Conservation (phyloP, 2,797 vertebrate species). For the Salmo trutta region DNA sequence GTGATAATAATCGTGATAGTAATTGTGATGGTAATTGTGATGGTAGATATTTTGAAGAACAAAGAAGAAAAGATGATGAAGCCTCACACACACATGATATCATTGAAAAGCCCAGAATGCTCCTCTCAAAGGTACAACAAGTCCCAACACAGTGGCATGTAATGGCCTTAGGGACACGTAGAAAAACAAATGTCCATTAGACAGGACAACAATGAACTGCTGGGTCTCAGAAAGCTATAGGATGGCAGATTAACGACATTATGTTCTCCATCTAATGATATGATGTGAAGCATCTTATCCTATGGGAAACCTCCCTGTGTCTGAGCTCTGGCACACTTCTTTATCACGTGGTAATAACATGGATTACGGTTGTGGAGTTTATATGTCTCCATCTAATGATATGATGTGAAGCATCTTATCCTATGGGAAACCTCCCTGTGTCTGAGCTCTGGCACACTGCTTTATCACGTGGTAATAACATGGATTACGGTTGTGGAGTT, state of each 20-base stretch:
- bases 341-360: not conserved
- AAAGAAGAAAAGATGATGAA: no score
- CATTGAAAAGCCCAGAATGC: no score
- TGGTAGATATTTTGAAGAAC: no score
- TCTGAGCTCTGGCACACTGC: slow-evolving; percentile 52
- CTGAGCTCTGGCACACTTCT: no score
- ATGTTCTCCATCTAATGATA: not conserved
- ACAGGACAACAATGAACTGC: no score
- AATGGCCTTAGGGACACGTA: no score
- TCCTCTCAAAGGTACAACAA: no score
- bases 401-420: not conserved
- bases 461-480: not conserved
- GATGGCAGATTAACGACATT: not conserved
- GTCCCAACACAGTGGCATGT: no score
- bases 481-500: not conserved
- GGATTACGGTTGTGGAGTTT: not conserved
- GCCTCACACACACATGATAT: no score
- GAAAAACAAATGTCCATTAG: no score
- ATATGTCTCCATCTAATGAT: not conserved
- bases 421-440: not conserved
- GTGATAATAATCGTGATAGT: no score
- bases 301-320: not conserved
- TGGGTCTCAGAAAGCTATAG: not conserved
- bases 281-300: not conserved
- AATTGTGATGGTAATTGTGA: no score